A percentile compares a stretch with the other conserved stretches of the same genome.
Conservation (phyloP, 2,888 invertebrate species). For the Hetaerina titia region DNA sequence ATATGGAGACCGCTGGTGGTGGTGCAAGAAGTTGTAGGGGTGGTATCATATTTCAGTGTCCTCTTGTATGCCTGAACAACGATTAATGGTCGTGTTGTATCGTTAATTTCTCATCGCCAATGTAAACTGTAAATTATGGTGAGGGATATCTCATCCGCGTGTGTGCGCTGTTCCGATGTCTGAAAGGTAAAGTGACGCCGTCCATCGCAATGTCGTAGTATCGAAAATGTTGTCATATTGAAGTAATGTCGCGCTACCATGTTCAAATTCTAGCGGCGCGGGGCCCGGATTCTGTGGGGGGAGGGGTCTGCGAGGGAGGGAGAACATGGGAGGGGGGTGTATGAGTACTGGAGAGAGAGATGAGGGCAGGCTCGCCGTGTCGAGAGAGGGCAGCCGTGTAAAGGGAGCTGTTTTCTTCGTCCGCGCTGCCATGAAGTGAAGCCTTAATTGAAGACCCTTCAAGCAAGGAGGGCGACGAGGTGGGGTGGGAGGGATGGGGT, state of each 20-base stretch:
- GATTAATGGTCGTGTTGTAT: too few species aligned
- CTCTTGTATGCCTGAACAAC: too few species aligned
- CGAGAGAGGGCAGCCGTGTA: not conserved
- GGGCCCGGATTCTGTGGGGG: not conserved
- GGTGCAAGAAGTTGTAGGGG: too few species aligned
- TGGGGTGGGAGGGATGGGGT: too few species aligned
- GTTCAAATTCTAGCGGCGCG: not conserved
- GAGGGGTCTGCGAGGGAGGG: not conserved
- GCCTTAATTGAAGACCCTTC: conserved; percentile 35
- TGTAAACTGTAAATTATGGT: too few species aligned
- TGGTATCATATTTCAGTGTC: too few species aligned
- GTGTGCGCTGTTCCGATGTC: too few species aligned
- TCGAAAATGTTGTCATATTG: not conserved
- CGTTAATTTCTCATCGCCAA: too few species aligned
- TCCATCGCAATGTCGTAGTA: not conserved
- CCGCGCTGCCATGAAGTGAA: conserved; percentile 18
- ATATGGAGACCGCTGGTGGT: too few species aligned
- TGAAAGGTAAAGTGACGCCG: not conserved
- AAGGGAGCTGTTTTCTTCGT: not conserved
- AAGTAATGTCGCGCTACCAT: not conserved
- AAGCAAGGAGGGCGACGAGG: not conserved
- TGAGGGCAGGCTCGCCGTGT: not conserved
- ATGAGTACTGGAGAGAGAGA: not conserved
- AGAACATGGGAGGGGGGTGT: not conserved
- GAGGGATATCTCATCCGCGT: too few species aligned